Base-by-base conservation (phyloP, 2,797 vertebrate genomes). In the Falco biarmicus region DNA sequence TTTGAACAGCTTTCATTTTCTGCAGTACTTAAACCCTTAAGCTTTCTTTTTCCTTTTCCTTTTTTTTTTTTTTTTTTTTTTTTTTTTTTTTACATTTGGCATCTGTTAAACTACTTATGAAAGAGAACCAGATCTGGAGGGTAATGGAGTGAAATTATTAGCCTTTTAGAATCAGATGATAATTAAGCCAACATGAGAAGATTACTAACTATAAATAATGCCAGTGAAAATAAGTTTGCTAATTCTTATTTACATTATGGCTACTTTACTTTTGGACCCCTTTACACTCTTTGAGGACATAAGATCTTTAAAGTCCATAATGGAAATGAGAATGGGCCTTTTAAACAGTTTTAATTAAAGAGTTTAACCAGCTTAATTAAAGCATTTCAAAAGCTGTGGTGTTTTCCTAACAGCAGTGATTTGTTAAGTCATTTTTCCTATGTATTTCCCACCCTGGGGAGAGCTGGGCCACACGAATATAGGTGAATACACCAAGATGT, bases 81-180 rank as follows among this genome's bases (percentile, higher is more conserved):
- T 24, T n/a, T 20, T 21, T 15, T 32, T 26, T 16, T 50, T 12
- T 8, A 8, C 14, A 32, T 71, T 63, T 77, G 17, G 6, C 15
- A 71, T 79, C 65, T 89, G 32, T 79, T 93, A 75, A 86, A 50
- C 50, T 68, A 5, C 5, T 90, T 84, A 28, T 5, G 32, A 95
- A 92, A 79, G 41, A 84, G 39, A 65, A 84, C 19, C n/a, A 51
- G 25, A 47, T 85, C 78, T 93, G 71, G 50, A 91, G 59, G 59
- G 54, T 65, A 86, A 87, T 88, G 66, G 66, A 92, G 34, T 84
- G 73, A 95, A 95, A 86, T 84, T 95, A 89, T 81, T 86, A 84
- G 73, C 54, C 69, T 91, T 93, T 91, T 81, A 91, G 76, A 90
- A 80, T 59, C 32, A 39, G 51, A 68, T 31, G 32, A 87, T 90